A percentile compares a stretch with the other conserved stretches of the same genome.
Evolutionary conservation across 2,797 vertebrate genomes (phyloP).

Genomic region (Nothura maculosa): DNA sequence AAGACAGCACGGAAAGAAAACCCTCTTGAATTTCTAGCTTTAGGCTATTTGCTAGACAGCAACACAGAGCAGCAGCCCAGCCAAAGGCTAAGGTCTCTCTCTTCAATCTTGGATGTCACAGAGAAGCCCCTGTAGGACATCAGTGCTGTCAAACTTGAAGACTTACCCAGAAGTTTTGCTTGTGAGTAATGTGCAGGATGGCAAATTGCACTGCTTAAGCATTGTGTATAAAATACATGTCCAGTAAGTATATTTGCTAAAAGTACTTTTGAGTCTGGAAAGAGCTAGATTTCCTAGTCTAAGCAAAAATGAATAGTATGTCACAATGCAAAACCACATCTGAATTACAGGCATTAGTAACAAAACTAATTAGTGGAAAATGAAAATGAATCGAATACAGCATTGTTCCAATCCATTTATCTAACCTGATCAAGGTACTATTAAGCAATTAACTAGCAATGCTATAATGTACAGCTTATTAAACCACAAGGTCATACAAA

Average conservation of each 20-base stretch:
- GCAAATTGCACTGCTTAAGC: neutral
- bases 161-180: fast-evolving
- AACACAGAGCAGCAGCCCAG: neutral
- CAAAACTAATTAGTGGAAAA: constrained; percentile 35
- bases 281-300: neutral
- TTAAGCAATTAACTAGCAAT: constrained; percentile 45
- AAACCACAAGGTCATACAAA: constrained; percentile 13
- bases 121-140: neutral
- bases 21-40: neutral
- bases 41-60: neutral
- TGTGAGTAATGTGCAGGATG: neutral
- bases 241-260: neutral
- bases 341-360: constrained; percentile 30
- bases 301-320: constrained; percentile 2
- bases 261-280: constrained; percentile 10
- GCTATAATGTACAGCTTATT: neutral
- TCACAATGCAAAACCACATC: constrained; percentile 4
- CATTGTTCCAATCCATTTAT: constrained; percentile 56
- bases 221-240: fast-evolving
- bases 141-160: neutral
- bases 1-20: neutral
- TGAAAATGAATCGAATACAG: constrained; percentile 51
- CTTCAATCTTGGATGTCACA: fast-evolving
- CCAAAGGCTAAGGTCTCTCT: neutral
- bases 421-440: constrained; percentile 55